A percentile compares a stretch with the other conserved stretches of the same genome.
These are phyloP conservation scores for Cataglyphis cursor DNA, from an alignment of 2,888 invertebrate genomes.

Conservation along the genomic window DNA sequence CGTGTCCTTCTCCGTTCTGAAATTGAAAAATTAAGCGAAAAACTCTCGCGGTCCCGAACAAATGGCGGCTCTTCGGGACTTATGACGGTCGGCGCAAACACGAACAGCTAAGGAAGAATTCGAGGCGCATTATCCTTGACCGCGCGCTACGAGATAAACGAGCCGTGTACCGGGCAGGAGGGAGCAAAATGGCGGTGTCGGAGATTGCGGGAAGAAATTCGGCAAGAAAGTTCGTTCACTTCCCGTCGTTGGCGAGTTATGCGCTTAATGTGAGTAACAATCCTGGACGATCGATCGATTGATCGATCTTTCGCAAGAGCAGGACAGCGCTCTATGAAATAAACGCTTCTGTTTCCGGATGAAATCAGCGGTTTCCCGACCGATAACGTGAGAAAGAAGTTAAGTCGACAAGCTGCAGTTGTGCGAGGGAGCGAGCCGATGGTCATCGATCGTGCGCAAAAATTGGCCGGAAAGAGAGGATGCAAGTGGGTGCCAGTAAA, in stretches of 20 bases:
- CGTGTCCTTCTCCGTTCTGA: constrained; percentile 38
- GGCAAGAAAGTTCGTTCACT: constrained; percentile 41
- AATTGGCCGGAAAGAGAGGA: constrained; percentile 56
- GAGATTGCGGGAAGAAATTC: constrained; percentile 53
- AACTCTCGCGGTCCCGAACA: constrained; percentile 45
- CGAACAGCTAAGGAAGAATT: constrained; percentile 28
- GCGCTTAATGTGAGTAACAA: constrained; percentile 34
- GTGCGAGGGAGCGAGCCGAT: constrained; percentile 40
- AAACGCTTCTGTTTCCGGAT: constrained; percentile 43
- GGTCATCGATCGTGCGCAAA: constrained; percentile 62
- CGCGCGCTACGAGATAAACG: constrained; percentile 56
- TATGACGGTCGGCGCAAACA: constrained; percentile 37
- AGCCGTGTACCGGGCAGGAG: constrained; percentile 41
- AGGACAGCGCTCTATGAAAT: constrained; percentile 9
- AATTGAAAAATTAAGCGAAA: constrained; percentile 58
- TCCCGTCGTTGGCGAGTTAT: constrained; percentile 33
- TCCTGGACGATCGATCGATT: constrained; percentile 2
- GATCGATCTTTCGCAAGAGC: constrained; percentile 19
- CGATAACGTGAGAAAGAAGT: constrained; percentile 65
- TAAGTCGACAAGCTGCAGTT: constrained; percentile 62
- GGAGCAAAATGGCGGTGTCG: constrained; percentile 43
- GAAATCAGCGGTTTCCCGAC: constrained; percentile 46
- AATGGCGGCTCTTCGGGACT: constrained; percentile 52
- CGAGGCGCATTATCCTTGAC: constrained; percentile 55
- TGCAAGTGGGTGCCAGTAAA: constrained; percentile 59